Evolutionary conservation across 2,888 invertebrate genomes (phyloP), one percentile per base, ranked within the genome.

Genomic region (Pomacea canaliculata): DNA sequence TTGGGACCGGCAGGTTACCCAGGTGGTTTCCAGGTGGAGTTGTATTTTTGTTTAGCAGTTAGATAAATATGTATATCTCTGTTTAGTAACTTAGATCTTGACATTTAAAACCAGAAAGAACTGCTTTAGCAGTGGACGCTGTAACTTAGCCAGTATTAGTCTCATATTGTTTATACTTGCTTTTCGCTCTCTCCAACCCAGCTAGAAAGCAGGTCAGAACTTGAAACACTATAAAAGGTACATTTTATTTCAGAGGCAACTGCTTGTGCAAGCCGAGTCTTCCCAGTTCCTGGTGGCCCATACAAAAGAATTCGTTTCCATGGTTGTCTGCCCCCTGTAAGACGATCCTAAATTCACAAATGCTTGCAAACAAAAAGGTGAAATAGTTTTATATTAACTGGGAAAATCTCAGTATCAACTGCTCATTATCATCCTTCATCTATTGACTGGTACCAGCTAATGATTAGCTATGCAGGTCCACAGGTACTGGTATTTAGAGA

Each of bases 181-280:
- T 93, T 93, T 88, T 93, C 93, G 73, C 93, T 92, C 86, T 93
- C 92, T 65, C 93, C 93, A 16, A 93, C 90, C 90, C 92, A 93
- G 70, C 91, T 88, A 8, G 93, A 93, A 37, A 93, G 86, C 49
- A 93, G 88, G 85, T 92, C 92, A 18, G 93, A 91, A 73, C 92
- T 91, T 49, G 93, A 92, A 49, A 93, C 90, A 78, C 90, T 91
- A 87, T 92, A 92, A 76, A 93, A 91, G 16, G 89, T 86, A 10
- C 92, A 92, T 48, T 91, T 88, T 60, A 92, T 91, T 88, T 93
- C 93, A 1, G 91, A 84, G 4, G 90, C 87, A n/a, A 91, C 83
- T 18, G 91, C 90, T 62, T 89, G 87, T 13, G 91, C 91, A 51
- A 91, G 82, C 9, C 88, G 83, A 23, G 90, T 88, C 78, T 91